Evolutionary conservation across 2,113 vertebrate genomes (phyloP), one percentile per base, ranked within the genome.

Genomic region (Cnemophilus loriae): DNA sequence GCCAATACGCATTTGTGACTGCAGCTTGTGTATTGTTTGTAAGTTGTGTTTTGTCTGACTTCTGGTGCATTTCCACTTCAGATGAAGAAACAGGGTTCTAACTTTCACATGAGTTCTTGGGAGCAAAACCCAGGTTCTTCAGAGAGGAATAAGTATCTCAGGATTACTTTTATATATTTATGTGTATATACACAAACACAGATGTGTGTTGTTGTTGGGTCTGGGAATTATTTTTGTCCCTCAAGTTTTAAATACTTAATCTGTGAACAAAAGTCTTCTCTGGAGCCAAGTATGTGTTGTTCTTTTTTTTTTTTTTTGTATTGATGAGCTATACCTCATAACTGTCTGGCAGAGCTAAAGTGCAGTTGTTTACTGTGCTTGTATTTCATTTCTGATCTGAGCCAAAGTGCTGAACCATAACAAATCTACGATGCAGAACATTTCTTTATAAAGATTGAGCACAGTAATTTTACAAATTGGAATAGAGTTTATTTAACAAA

Each of bases 401-500:
- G 50, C 47, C 56, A 83, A 74, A 83, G 76, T 85, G 87, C 80
- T 93, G 87, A 74, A 84, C 76, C 61, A 16, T 94, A 82, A 57
- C 77, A 93, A 87, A 95, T 84, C 42, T 55, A 81, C 42, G 64
- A 44, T n/a, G 16, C 76, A 90, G 70, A 93, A 65, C 22, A 26
- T 50, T 87, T 90, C 46, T 47, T 95, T 94, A 55, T 75, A 61
- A 95, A 96, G 87, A 94, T 28, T 61, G 70, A 87, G 35, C 41
- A 57, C 21, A 20, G 59, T 82, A 81, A 89, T 90, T 84, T 75
- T 84, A 60, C 30, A 35, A 77, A 68, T 50, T 59, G 47, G 37
- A 63, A 75, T 88, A 59, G 35, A 68, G n/a, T 95, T 93, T 77
- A 59, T 89, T 87, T 95, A 71, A 71, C 55, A 76, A 78, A 96